Evolutionary conservation across 1,140 invertebrate genomes (phyloP).

Genomic region (Listronotus bonariensis): DNA sequence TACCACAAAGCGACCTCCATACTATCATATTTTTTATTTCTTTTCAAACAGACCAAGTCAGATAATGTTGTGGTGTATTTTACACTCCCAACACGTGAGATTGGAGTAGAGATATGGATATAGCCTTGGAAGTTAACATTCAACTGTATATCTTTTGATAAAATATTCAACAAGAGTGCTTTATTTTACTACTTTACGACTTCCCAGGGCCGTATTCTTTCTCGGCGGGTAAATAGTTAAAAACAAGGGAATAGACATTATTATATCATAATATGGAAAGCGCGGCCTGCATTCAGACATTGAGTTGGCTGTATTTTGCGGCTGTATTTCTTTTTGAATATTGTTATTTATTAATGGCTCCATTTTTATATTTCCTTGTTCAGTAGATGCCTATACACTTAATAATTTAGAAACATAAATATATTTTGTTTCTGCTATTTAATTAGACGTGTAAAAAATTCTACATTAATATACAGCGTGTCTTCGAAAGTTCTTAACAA

Average conservation of each 20-base stretch:
- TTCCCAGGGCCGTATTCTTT: slow-evolving; percentile 33
- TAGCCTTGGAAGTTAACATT: slow-evolving; percentile 19
- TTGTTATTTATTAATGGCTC: slow-evolving; percentile 8
- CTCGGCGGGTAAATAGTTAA: slow-evolving; percentile 38
- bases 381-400: not conserved
- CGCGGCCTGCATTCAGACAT: slow-evolving; percentile 1
- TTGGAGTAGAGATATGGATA: slow-evolving; percentile 22
- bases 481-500: too few species aligned
- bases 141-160: slow-evolving; percentile 43
- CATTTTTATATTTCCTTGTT: not conserved
- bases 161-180: slow-evolving; percentile 38
- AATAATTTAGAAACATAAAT: too few species aligned
- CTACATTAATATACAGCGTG: too few species aligned
- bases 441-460: too few species aligned
- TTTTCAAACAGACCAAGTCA: not conserved
- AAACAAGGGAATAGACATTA: slow-evolving; percentile 39
- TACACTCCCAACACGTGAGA: slow-evolving; percentile 22
- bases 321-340: slow-evolving; percentile 8
- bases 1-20: too few species aligned
- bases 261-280: slow-evolving; percentile 41
- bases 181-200: slow-evolving; percentile 46
- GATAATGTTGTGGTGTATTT: slow-evolving; percentile 11
- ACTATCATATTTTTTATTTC: too few species aligned
- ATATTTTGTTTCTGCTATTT: too few species aligned
- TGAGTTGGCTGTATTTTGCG: slow-evolving; percentile 8